Evolutionary conservation across 2,888 invertebrate species (phyloP).

Genomic region (Macrosoma leucophasiata): DNA sequence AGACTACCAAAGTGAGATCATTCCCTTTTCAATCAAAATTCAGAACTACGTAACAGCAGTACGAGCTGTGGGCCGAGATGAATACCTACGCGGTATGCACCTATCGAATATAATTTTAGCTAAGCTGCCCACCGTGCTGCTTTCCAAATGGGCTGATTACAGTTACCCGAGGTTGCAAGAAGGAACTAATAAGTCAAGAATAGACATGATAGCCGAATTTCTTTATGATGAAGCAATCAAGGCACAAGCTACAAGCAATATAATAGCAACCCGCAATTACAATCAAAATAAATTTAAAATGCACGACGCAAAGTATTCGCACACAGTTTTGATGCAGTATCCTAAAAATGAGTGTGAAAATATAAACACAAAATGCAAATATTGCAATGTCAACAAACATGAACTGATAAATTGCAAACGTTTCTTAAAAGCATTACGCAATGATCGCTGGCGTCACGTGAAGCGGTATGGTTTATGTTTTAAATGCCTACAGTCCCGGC

Average conservation of each 20-base stretch:
- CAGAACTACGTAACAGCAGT: conserved; percentile 23
- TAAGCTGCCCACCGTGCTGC: conserved; percentile 21
- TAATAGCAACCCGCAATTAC: conserved; percentile 2
- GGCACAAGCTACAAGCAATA: conserved; percentile 14
- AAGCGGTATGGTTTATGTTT: conserved; percentile 18
- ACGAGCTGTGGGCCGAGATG: conserved; percentile 15
- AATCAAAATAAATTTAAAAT: conserved; percentile 12
- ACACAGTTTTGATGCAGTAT: conserved; percentile 17
- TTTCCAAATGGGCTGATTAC: conserved; percentile 29
- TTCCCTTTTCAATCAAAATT: conserved; percentile 23
- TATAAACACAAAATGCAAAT: conserved; percentile 10
- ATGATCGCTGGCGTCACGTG: conserved; percentile 19
- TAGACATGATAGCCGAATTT: conserved; percentile 25
- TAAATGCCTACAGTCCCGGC: conserved; percentile 20
- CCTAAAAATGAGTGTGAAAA: too few species aligned
- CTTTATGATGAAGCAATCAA: conserved; percentile 24
- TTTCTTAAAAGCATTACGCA: conserved; percentile 23
- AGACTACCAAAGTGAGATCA: conserved; percentile 25
- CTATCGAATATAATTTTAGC: conserved; percentile 17
- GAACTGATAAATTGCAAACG: conserved; percentile 16
- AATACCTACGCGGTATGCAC: conserved; percentile 16
- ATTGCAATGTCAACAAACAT: conserved; percentile 14
- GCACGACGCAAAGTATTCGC: conserved; percentile 5
- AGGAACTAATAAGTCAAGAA: conserved; percentile 12
- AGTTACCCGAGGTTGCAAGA: conserved; percentile 20